Evolutionary conservation across 2,888 invertebrate species (phyloP), one percentile per base, ranked within the genome.

Genomic region (Meteorus colon): DNA sequence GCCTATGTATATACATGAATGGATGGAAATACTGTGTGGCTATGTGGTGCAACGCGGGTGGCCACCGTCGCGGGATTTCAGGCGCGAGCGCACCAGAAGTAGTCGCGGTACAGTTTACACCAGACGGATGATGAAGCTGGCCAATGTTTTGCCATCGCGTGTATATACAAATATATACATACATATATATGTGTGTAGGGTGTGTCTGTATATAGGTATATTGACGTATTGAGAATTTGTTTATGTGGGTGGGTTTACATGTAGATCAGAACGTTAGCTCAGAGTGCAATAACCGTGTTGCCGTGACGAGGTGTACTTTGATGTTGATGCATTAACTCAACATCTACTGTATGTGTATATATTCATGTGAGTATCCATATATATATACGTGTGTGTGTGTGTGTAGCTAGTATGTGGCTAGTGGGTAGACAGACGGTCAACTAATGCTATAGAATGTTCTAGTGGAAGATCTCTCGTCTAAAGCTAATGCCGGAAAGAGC

Each of bases 251-350:
- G 29, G 24, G 27, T 45, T 8, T 29, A 29, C 41, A 41, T 62
- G 66, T 37, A 65, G 76, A 77, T 79, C 78, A 77, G 73, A 77
- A 78, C 80, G 77, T 81, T 78, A 79, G 81, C 83, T 83, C 84
- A 81, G 85, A 86, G 84, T 84, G 85, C 85, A 87, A 88, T 88
- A 86, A 87, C 86, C 86, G 86, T 83, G 78, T 80, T 77, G 76
- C 69, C 77, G 65, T 69, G 75, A 73, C 74, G 66, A 66, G 60
- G 73, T 62, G 59, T 76, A 85, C 88, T 88, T 88, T 87, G 87
- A 87, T 87, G 86, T 87, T 86, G 86, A 87, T 88, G 87, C 85
- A 88, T 87, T 87, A 88, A 86, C 85, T 85, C 82, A 82, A 81
- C 77, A 77, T 78, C 62, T 59, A 14, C 60, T 45, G 19, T 60